Evolutionary conservation across 2,113 vertebrate species (phyloP).

Genomic region (Numenius arquata): DNA sequence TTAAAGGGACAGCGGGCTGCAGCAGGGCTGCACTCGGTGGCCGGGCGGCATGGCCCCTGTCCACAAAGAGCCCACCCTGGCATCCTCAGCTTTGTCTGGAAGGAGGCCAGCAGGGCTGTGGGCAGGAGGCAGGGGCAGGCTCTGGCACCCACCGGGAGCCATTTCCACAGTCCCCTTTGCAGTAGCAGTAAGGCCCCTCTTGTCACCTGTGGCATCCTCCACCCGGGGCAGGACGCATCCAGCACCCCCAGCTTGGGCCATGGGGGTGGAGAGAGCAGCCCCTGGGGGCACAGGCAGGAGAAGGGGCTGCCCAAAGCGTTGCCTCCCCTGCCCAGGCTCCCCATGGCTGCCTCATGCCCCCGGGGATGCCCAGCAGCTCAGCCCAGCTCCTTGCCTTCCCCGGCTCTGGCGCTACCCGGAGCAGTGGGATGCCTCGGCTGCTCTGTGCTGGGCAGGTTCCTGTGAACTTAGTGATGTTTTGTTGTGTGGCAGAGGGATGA

Average conservation of each 20-base stretch:
- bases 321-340: not conserved
- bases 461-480: accelerated
- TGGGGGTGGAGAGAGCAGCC: not conserved
- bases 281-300: not conserved
- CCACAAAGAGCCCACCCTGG: not conserved
- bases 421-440: accelerated
- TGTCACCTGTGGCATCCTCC: conserved; percentile 1
- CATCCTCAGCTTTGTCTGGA: not conserved
- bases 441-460: accelerated
- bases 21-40: not conserved
- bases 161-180: not conserved
- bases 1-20: conserved; percentile 74
- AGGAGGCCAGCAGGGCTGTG: not conserved
- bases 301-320: not conserved
- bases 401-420: not conserved
- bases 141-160: not conserved
- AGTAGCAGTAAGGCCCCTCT: accelerated
- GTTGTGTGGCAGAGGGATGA: not conserved
- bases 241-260: accelerated
- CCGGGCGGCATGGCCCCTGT: not conserved
- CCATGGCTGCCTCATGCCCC: accelerated
- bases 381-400: not conserved
- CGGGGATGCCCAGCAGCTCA: not conserved
- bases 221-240: accelerated
- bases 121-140: not conserved